Base-by-base conservation (phyloP, 2,888 invertebrate species). In the Ormyrus nitidulus region DNA sequence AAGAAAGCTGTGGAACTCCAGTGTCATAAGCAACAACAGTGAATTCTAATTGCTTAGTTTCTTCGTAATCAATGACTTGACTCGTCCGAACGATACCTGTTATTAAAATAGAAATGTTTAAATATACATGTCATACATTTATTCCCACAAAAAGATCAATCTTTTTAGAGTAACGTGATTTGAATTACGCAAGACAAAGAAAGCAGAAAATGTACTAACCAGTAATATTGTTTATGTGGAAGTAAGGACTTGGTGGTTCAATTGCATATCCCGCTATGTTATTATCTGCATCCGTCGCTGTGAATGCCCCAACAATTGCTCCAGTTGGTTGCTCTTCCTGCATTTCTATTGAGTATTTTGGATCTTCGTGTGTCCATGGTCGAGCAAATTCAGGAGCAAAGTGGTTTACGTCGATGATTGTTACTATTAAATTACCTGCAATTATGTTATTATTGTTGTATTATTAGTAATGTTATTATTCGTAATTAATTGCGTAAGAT, bases 281-380 rank as follows among this genome's bases (percentile, higher is more conserved):
- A 0, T 97, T 96, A 86, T 97, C 97, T 80, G 93, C 93, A 88
- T 98, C 98, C 0, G 93, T 94, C 0, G 97, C 97, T 11, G 93
- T 93, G 86, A 96, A 94, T 0, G 95, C 96, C 59, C 94, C 93
- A 3, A 97, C 93, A 8, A 95, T 92, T 0, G 96, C 94, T 8
- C 96, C 97, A 0, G 94, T 89, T 0, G 97, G 96, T 87, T 96
- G 95, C 86, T 97, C 97, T 89, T 98, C 97, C 73, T 94, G 92
- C 85, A 97, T 92, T 88, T 94, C 93, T 74, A 95, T 90, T 69
- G 92, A 91, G 83, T 95, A 94, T 66, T 92, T 89, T 0, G 95
- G 95, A 84, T 93, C 92, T 64, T 93, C 93, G 11, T 90, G 89
- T 0, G 94, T 94, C 95, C 96, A 95, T 0, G 95, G 95, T n/a